Percentiles rank a stretch among this genome's conserved stretches.
Evolutionary conservation across 2,888 invertebrate genomes (phyloP).

Genomic region (Phytoseiulus persimilis): DNA sequence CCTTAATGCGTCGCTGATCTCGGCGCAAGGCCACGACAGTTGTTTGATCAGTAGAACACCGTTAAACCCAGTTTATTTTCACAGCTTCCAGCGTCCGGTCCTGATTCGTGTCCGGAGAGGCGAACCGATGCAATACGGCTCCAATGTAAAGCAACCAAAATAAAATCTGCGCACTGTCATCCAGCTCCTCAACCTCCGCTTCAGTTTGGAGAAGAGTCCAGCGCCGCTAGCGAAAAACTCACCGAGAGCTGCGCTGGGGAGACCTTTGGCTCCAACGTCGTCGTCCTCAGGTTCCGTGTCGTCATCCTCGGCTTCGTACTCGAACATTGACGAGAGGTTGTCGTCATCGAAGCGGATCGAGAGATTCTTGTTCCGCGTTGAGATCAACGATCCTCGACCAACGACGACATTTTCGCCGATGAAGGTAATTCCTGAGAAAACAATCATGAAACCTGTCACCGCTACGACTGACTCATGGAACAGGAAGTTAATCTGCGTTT

Average conservation of each 20-base stretch:
- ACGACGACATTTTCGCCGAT: slow-evolving; percentile 43
- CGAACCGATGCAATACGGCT: background rate
- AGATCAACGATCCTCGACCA: slow-evolving; percentile 43
- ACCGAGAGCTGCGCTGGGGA: slow-evolving; percentile 24
- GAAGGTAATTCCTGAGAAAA: slow-evolving; percentile 46
- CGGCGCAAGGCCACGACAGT: background rate
- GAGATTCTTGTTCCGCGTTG: slow-evolving; percentile 43
- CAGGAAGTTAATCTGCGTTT: background rate
- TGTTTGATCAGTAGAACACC: background rate
- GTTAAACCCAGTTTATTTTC: background rate
- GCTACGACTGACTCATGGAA: background rate
- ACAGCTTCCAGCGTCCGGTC: background rate
- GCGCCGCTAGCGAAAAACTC: background rate
- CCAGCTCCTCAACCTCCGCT: background rate
- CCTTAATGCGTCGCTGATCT: background rate
- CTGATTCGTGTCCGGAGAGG: background rate
- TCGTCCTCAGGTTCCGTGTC: slow-evolving; percentile 10
- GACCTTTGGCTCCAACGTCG: slow-evolving; percentile 21
- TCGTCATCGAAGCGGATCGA: slow-evolving; percentile 37
- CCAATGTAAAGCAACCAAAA: too few relatives aligned
- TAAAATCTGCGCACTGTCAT: too few relatives aligned
- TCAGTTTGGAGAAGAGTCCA: background rate
- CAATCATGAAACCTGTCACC: background rate
- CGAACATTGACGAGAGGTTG: slow-evolving; percentile 19
- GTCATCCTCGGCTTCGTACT: slow-evolving; percentile 35